Evolutionary conservation across 2,888 invertebrate species (phyloP), one percentile per base, ranked within the genome.

Genomic region (Agriopis aurantiaria): DNA sequence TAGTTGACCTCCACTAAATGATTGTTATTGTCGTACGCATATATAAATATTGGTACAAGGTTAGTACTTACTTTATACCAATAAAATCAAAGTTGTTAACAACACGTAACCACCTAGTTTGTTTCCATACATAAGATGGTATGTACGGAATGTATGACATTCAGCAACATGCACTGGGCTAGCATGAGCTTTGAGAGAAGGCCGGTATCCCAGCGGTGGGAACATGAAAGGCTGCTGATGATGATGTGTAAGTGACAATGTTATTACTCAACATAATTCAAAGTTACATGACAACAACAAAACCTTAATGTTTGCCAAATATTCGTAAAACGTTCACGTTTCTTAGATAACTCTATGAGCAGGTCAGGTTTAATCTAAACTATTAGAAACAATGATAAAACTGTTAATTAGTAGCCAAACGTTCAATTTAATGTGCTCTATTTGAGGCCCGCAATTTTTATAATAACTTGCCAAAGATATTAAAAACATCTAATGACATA

Each of bases 351-450:
- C 62, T 53, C 43, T n/a, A 51, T 11, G 51, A 33, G 45, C n/a
- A 33, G 62, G 62, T 62, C 62, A 62, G 12, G 5, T 17, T 3
- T 49, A 40, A 60, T 60, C 48, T 59, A 23, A 58, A 33, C 40
- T 40, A 62, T 62, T 62, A 62, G 62, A 62, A 43, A 53, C 12
- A 14, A 12, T n/a, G 62, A 62, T 53, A 45, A 62, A 43, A 49
- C 14, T 10, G 45, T 62, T 62, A 62, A 62, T 17, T 53, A 53
- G 14, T 62, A 33, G 59, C n/a, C n/a, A 11, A 59, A 59, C 48
- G 33, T 33, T 48, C 12, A 23, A 5, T 9, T 17, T 45, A 17
- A 23, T n/a, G 5, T 55, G 8, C 6, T 41, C 40, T 55, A 40
- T n/a, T 55, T 41, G 55, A 41, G 40, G 55, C 40, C 53, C 53